Evolutionary conservation across 2,113 vertebrate species (phyloP).

Genomic region (Lasiurus cinereus): DNA sequence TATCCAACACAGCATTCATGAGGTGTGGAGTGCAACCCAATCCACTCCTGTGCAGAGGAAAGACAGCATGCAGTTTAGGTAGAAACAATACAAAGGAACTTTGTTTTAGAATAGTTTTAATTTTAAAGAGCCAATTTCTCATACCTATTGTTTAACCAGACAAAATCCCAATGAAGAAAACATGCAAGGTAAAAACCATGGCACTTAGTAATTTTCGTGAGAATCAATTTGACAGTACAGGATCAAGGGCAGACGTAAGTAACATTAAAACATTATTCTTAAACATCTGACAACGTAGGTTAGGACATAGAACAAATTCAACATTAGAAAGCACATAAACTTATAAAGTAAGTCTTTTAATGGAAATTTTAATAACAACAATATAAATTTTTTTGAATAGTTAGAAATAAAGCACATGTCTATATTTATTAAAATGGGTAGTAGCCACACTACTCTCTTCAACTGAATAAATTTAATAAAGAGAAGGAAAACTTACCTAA

Average conservation of each 20-base stretch:
- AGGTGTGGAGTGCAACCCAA: neutral
- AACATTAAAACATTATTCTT: constrained; percentile 44
- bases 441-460: neutral
- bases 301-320: constrained; percentile 30
- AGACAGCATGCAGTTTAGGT: neutral
- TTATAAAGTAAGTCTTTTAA: constrained; percentile 5
- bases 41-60: neutral
- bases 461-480: neutral
- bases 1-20: neutral
- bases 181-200: constrained; percentile 6
- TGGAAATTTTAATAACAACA: constrained; percentile 52
- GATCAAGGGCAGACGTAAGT: neutral
- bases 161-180: constrained; percentile 73
- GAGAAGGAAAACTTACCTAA: neutral
- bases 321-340: neutral
- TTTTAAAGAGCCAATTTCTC: constrained; percentile 33
- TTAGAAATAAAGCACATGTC: constrained; percentile 10
- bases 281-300: constrained; percentile 39
- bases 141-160: constrained; percentile 68
- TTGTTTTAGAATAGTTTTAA: constrained; percentile 34
- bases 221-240: constrained; percentile 6
- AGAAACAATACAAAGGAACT: constrained; percentile 15
- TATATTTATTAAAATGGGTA: neutral
- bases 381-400: neutral
- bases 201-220: neutral